Percentiles rank a stretch among this genome's conserved stretches.
These are phyloP conservation scores for Phalacrocorax carbo DNA, from an alignment of 2,113 vertebrate genomes.

Conservation along the genomic window DNA sequence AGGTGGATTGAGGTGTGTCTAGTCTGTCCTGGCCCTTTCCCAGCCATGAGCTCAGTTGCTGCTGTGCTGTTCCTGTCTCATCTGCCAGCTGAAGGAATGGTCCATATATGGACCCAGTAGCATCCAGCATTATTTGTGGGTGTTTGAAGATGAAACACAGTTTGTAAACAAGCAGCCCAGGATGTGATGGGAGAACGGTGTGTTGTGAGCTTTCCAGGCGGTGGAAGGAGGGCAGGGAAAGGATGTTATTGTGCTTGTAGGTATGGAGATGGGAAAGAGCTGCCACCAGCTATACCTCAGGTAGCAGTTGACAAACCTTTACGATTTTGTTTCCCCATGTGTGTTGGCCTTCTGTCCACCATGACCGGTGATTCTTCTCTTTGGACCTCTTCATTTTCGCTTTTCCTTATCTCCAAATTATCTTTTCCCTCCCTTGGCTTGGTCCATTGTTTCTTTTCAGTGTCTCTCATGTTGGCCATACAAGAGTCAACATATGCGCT, in stretches of 20 bases:
- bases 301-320: neutral
- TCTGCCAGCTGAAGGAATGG: neutral
- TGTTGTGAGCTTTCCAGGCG: neutral
- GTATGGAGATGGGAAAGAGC: neutral
- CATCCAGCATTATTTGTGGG: neutral
- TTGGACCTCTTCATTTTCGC: neutral
- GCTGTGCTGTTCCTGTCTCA: neutral
- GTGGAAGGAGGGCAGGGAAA: neutral
- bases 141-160: neutral
- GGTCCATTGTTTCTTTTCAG: neutral
- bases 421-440: neutral
- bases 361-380: neutral
- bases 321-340: neutral
- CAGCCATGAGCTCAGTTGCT: fast-evolving
- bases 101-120: neutral
- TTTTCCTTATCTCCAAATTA: neutral
- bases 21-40: neutral
- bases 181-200: neutral
- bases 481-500: neutral
- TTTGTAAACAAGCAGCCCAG: neutral
- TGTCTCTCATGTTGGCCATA: neutral
- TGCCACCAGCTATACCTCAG: neutral
- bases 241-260: fast-evolving
- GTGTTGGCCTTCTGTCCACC: neutral
- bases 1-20: neutral